These are phyloP conservation scores for Schizothorax lantsangensis DNA, from an alignment of 2,797 vertebrate species.

Conservation along the genomic window DNA sequence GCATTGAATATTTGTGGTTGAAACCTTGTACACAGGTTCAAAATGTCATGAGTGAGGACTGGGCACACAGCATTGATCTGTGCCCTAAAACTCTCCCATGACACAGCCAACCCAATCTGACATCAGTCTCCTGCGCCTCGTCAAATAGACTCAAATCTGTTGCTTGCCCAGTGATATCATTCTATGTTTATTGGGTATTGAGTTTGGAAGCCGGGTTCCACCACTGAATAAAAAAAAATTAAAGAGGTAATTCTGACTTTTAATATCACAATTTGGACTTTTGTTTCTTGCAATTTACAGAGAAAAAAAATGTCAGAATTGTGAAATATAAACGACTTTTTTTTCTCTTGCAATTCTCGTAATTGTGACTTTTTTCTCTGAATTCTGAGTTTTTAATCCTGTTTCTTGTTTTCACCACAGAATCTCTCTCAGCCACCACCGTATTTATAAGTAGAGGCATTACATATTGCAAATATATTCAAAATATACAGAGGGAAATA, in stretches of 20 bases:
- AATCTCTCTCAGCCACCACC: too few species aligned
- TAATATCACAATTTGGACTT: neutral
- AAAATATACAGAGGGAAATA: neutral
- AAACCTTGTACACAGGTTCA: slow-evolving; percentile 68
- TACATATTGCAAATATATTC: neutral
- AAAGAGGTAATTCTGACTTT: neutral
- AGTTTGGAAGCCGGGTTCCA: neutral
- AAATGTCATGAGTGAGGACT: slow-evolving; percentile 62
- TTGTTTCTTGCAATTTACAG: neutral
- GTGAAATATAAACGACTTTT: too few species aligned
- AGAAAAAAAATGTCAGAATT: neutral
- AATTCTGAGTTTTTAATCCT: too few species aligned
- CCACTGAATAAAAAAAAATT: neutral
- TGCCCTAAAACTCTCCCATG: slow-evolving; percentile 57
- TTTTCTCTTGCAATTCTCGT: too few species aligned
- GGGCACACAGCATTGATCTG: slow-evolving; percentile 68
- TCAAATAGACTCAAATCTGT: slow-evolving; percentile 7
- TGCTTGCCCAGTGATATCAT: neutral
- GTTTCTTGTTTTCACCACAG: too few species aligned
- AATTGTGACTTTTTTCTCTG: too few species aligned
- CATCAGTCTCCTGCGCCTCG: neutral
- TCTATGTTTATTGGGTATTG: neutral
- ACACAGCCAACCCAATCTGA: slow-evolving; percentile 33
- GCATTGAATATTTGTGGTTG: slow-evolving; percentile 65
- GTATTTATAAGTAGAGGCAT: neutral